Evolutionary conservation across 2,797 vertebrate genomes (phyloP), one percentile per base, ranked within the genome.

Genomic region (Protonibea diacanthus): DNA sequence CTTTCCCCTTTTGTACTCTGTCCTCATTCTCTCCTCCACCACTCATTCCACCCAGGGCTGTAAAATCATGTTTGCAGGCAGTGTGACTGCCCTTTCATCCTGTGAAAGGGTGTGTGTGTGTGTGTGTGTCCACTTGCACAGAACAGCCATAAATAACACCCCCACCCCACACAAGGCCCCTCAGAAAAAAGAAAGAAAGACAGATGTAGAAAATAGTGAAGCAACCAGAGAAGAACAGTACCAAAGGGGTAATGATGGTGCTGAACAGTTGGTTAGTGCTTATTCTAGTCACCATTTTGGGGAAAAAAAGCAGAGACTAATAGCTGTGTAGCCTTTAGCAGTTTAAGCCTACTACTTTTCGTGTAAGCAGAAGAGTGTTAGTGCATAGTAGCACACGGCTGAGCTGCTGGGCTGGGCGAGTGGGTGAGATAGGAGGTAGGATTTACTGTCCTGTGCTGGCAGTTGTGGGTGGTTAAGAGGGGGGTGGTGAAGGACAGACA

Each of bases 31-130:
- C 90, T 88, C 89, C 92, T 93, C 93, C 86, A 91, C 89, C 87
- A 88, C 92, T 93, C 92, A 93, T 95, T 94, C 93, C 90, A 92
- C 92, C 88, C 91, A 93, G 91, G 92, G 93, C 91, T 94, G 92
- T 95, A 95, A 94, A 95, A 94, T 94, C 91, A 92, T 87, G 91
- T 93, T 93, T 93, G 91, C 93, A 90, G 92, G 92, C 92, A 89
- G 89, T 91, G 90, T 91, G 89, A 93, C 87, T 89, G 88, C 87
- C 94, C 94, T 95, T 95, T 95, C 93, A 95, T 95, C 91, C 88
- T 86, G 85, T 91, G 91, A 92, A 93, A 90, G 91, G 86, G 64
- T 74, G 74, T 67, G 79, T 70, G 75, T 71, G 80, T 76, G 6
- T 60, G 80, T 86, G 82, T 85, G 86, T 83, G 89, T 88, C 83